Evolutionary conservation across 2,888 invertebrate species (phyloP), one percentile per base, ranked within the genome.

Genomic region (Cotesia congregata): DNA sequence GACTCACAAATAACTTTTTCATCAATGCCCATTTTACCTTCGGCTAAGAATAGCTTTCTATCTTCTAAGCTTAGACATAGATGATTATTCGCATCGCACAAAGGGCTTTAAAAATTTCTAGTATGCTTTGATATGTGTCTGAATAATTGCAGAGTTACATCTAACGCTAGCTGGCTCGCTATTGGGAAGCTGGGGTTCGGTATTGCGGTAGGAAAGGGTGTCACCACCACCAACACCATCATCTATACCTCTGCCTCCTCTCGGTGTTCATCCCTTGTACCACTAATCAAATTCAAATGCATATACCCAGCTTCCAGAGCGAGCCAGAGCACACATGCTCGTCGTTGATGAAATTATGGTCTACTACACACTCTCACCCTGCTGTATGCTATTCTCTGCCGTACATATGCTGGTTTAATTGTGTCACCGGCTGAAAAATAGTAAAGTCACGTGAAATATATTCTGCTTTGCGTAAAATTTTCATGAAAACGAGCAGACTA

Each of bases 271-370:
- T 65, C 80, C 78, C 81, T 82, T 81, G 83, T 83, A 84, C 88
- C 87, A 88, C 89, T 88, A 88, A 89, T 89, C 89, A 88, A 88
- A 88, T 89, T 88, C 88, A 88, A 88, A 87, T 85, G 88, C 88
- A 86, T 86, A 85, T 85, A 82, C 86, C 85, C 77, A 86, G 84
- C 86, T 83, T 83, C 83, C 85, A 83, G 50, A 50, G 50, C 50
- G 50, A 50, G 50, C 50, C 50, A 50, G 83, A 83, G 84, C 87
- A 79, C 83, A 82, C 83, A 83, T 83, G 85, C 78, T 77, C 85
- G 82, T 80, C 84, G 85, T 83, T 88, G 88, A 88, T 88, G 88
- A 88, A 88, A 88, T 88, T 88, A 88, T 88, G 88, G 87, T 86
- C 86, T 86, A 87, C 87, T 88, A 88, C 87, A 88, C 88, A 87